Evolutionary conservation across 1,140 invertebrate species (phyloP), one percentile per base, ranked within the genome.

Genomic region (Gryllus bimaculatus): DNA sequence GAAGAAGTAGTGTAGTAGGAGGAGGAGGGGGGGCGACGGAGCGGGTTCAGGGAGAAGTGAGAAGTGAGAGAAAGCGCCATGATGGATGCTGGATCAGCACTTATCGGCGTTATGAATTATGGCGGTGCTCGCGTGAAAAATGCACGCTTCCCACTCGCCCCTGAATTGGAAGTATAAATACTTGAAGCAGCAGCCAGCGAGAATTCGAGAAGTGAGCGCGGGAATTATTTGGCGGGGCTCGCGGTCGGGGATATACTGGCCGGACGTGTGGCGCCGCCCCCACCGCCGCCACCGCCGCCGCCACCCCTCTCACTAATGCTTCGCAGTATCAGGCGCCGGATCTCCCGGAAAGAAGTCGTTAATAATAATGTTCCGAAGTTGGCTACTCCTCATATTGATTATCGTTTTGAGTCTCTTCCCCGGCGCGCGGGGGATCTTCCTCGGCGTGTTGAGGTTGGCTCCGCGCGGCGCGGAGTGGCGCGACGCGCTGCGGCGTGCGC

Each of bases 111-210:
- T 66, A 66, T 66, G 54, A 66, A 66, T 66, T 66, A 66, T 66
- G 54, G 54, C 54, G 54, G 54, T 10, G 18, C 54, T 1, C 54
- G 54, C 54, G 54, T 66, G 54, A 66, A 66, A 66, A 66, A 66
- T 66, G 54, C 54, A 66, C 54, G 18, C 54, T 66, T 18, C 54
- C 54, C 10, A 66, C 54, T 66, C 54, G 54, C 54, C 54, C 54
- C 54, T 66, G 54, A 66, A 66, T 66, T 66, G 54, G 54, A 66
- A 66, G 54, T 66, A 66, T 66, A 66, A 66, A 66, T 66, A 66
- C 54, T 66, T 66, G 54, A 66, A 66, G 54, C 54, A 2, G 54
- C 54, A 66, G 54, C 54, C 18, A 18, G 54, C 54, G 54, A 66
- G 54, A 66, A 66, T 66, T 66, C 54, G 54, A 66, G 54, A 66